Evolutionary conservation across 2,797 vertebrate genomes (phyloP), one percentile per base, ranked within the genome.

Genomic region (Epinephelus coioides): DNA sequence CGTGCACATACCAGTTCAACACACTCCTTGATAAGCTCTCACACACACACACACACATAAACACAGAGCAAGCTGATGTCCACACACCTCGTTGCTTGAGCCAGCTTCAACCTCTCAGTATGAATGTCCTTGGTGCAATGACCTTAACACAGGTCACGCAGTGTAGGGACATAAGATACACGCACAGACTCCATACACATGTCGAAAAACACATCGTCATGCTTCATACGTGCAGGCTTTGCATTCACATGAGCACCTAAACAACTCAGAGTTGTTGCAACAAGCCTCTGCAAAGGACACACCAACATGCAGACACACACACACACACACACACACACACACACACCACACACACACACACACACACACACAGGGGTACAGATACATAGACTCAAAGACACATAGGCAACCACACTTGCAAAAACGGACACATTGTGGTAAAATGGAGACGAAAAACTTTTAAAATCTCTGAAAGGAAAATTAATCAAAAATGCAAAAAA

Each of bases 401-500:
- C 59, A 82, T 43, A 85, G 69, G 73, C 75, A 81, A 72, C 82
- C 86, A 91, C 91, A 89, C 71, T 69, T 86, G 89, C 89, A 93
- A 91, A 94, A 93, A 93, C 64, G 69, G 74, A 90, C 76, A 90
- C 83, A 89, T 79, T 71, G 83, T 91, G 86, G 83, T 84, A 90
- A 88, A 91, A 88, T 87, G 83, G 84, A 90, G 85, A 90, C 27
- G 27, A 86, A 76, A 86, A 93, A 82, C 70, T 75, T 73, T 60
- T 77, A 87, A 87, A 82, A 91, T 85, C 69, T 88, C 82, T 81
- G 59, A 87, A 91, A 90, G 75, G 64, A 83, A 88, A 91, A 91
- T 57, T n/a, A 86, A 83, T 81, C 69, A 85, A 92, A 92, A 93
- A 92, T 66, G 82, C 76, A 92, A 90, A 91, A 85, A 91, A 86